A percentile compares a stretch with the other conserved stretches of the same genome.
These are phyloP conservation scores for Marisa cornuarietis DNA, from an alignment of 1,140 invertebrate genomes.

Conservation along the genomic window DNA sequence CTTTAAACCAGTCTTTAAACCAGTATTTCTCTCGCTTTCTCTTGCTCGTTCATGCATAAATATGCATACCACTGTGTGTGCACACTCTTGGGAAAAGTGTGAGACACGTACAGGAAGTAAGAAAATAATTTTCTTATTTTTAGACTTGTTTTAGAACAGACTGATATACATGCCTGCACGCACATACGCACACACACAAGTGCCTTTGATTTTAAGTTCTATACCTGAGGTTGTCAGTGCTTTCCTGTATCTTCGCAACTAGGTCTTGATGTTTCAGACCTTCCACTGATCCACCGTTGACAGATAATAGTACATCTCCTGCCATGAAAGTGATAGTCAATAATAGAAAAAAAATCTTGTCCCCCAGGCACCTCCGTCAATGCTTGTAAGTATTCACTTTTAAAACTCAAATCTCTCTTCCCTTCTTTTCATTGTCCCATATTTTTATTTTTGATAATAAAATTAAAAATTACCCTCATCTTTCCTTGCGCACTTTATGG, in stretches of 20 bases:
- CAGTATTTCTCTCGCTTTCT: too few species aligned
- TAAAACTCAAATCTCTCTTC: too few species aligned
- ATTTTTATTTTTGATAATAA: too few species aligned
- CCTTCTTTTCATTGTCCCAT: too few species aligned
- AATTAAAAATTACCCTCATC: too few species aligned
- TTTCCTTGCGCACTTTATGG: too few species aligned
- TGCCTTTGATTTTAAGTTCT: neutral
- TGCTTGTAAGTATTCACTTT: too few species aligned
- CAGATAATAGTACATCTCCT: conserved; percentile 91
- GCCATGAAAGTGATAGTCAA: neutral
- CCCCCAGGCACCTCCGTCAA: too few species aligned
- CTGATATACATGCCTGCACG: neutral
- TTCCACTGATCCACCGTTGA: conserved; percentile 91
- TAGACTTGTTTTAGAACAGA: neutral
- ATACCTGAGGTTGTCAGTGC: conserved; percentile 84
- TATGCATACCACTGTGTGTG: neutral
- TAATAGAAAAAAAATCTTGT: too few species aligned
- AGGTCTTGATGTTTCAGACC: conserved; percentile 89
- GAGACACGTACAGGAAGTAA: neutral
- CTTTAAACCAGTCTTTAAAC: too few species aligned
- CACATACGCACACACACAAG: too few species aligned
- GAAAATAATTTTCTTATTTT: neutral
- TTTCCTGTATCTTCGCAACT: conserved; percentile 89
- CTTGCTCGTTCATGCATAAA: too few species aligned
- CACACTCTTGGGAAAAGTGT: neutral